Base-by-base conservation (phyloP, 2,797 vertebrate genomes). In the Halcyon leucocephala region DNA sequence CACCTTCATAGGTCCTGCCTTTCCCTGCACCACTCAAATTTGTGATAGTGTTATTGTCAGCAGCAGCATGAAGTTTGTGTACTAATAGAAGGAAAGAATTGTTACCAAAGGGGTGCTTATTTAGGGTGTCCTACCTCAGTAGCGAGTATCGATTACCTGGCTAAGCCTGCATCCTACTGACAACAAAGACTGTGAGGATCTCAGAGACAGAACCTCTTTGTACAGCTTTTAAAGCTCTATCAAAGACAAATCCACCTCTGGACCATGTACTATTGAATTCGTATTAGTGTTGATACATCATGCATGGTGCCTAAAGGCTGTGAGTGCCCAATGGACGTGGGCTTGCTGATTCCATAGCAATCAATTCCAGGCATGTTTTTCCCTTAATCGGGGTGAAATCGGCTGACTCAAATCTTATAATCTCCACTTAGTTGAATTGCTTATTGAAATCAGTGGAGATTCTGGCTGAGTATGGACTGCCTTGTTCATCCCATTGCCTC, bases 381-480 rank as follows among this genome's bases (percentile, higher is more conserved):
- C 39, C 29, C 55, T 74, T 95, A 78, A 90, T 90, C 65, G 92
- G 26, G 29, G 46, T 93, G 88, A 92, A 95, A 95, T 49, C 85
- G 60, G 31, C 52, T 77, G 35, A 35, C 46, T 90, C 74, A 89
- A 69, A 90, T 82, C 61, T 78, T 65, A 15, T 46, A 58, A 46
- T 80, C 74, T 80, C 19, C 44, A 51, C 81, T 84, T 92, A 87
- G 92, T 95, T 8, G 2, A 92, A 74, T 26, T 91, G 14, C 33
- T 92, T 80, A 78, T 57, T 89, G 83, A 90, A 96, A 85, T 89
- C 78, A 87, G 4, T 85, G 33, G 57, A 82, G 49, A 84, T 65
- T 90, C 66, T 84, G 58, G 26, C 31, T 28, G 42, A 49, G 22
- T 28, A 69, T 86, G 52, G 33, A 61, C 57, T 1, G 4, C 57